Evolutionary conservation across 2,888 invertebrate species (phyloP), one percentile per base, ranked within the genome.

Genomic region (Aromia moschata): DNA sequence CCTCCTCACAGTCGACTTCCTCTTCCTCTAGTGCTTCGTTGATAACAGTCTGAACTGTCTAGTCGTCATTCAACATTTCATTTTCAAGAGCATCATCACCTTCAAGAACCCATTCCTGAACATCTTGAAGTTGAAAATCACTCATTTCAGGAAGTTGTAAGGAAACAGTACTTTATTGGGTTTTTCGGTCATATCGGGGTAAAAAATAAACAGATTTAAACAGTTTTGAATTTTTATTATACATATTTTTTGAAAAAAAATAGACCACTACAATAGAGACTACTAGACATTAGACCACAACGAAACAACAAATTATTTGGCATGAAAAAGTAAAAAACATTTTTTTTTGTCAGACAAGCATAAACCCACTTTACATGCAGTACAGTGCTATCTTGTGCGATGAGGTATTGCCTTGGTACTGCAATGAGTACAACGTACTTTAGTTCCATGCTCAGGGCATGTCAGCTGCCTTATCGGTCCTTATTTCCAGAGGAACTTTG

Each of bases 311-410:
- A 25, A 7, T 25, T 25, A 7, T 25, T 37, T 11, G 2, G 40
- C 2, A 9, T 9, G 16, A 40, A 25, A 25, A 5, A 25, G 7
- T n/a, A 40, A n/a, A 16, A 40, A 40, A 2, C 40, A 40, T 9
- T 40, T 37, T 5, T 37, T 40, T 16, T 40, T 40, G 40, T 40
- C 9, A 4, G 40, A 40, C 12, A 43, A 18, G n/a, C 43, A 43
- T 43, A 43, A 43, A 43, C 43, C 16, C 17, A 43, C 43, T 17
- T 43, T 43, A 11, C 43, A 43, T 43, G 17, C 43, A 43, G 43
- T 17, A 17, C 43, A 43, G 43, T 43, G 43, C 17, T 18, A 43
- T 43, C 16, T 43, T 43, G 25, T 25, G 25, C 25, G 25, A 25
- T 25, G 25, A 25, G 25, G 43, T 43, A 43, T 18, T 43, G 43